Conservation (phyloP, 2,888 invertebrate species). For the Ophraella communa region DNA sequence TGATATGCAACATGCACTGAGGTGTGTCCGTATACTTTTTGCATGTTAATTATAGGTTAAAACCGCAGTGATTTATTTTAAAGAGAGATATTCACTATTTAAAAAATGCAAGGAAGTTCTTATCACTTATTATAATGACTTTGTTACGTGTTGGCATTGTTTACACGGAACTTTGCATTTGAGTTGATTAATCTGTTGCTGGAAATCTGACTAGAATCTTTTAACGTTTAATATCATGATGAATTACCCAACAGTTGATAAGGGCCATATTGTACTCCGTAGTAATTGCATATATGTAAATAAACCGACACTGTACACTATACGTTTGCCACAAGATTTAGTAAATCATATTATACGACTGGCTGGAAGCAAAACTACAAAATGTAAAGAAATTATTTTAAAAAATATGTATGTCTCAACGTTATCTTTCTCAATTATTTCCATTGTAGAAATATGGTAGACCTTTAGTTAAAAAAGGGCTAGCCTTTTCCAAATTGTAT, state of each 20-base stretch:
- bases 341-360: too few relatives aligned
- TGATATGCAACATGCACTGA: conserved; percentile 27
- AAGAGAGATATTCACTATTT: conserved; percentile 1
- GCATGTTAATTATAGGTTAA: conserved; percentile 30
- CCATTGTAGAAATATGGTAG: too few relatives aligned
- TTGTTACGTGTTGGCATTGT: conserved; percentile 31
- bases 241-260: conserved; percentile 21
- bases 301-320: not conserved
- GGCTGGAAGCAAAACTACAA: too few relatives aligned
- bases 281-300: not conserved
- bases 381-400: too few relatives aligned
- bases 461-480: too few relatives aligned
- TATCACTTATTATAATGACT: conserved; percentile 37
- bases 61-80: conserved; percentile 33
- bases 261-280: not conserved
- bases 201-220: conserved; percentile 30
- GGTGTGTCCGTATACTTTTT: conserved; percentile 34
- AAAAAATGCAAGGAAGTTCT: conserved; percentile 28
- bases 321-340: not conserved
- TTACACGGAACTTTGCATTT: conserved; percentile 32
- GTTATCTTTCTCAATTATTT: too few relatives aligned
- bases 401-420: too few relatives aligned
- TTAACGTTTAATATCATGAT: conserved; percentile 24
- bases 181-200: conserved; percentile 26
- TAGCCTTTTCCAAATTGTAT: too few relatives aligned